Percentiles rank a stretch among this genome's conserved stretches.
Conservation (phyloP, 2,113 vertebrate genomes). For the Tragelaphus imberbis region DNA sequence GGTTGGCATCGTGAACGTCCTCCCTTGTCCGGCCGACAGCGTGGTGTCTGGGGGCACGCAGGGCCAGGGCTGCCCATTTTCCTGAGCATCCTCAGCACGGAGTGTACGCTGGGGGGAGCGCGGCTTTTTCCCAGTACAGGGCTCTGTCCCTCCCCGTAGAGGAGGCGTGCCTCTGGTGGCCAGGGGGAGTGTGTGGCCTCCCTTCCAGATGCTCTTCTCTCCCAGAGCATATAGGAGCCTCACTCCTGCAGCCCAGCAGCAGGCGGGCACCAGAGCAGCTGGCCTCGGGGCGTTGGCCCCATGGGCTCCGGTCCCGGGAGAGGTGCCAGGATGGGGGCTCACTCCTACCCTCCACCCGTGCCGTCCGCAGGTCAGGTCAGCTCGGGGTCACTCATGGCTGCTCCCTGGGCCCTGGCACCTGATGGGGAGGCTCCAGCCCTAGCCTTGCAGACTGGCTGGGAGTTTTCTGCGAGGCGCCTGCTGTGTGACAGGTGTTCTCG, state of each 20-base stretch:
- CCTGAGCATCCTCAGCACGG: neutral
- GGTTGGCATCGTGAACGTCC: rapidly evolving
- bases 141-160: neutral
- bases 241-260: neutral
- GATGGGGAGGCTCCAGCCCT: neutral
- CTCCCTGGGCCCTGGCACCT: neutral
- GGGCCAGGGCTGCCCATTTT: neutral
- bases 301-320: neutral
- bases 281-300: rapidly evolving
- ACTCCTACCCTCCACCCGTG: rapidly evolving
- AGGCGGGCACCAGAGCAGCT: neutral
- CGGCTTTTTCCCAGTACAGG: neutral
- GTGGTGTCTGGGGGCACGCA: rapidly evolving
- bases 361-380: rapidly evolving
- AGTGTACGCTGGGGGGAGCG: rapidly evolving
- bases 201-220: neutral
- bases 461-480: neutral
- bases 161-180: neutral
- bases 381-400: neutral
- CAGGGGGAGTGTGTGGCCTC: neutral
- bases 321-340: neutral
- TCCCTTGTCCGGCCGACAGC: neutral
- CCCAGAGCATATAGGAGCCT: neutral
- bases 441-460: neutral
- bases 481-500: neutral